Evolutionary conservation across 1,140 invertebrate genomes (phyloP).

Genomic region (Diplogasteroides magnus): DNA sequence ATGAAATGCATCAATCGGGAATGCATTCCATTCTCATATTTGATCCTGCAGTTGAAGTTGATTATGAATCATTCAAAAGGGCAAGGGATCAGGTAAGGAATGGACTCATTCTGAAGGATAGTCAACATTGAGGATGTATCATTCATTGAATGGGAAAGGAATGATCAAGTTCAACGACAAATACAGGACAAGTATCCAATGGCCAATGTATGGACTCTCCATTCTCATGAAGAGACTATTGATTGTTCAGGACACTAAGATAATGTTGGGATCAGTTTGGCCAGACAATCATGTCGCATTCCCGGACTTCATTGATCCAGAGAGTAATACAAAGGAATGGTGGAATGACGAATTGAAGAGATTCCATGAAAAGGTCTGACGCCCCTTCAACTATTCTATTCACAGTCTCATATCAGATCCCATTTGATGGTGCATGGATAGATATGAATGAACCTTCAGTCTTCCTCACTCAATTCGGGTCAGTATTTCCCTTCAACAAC

Average conservation of each 20-base stretch:
- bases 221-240: too few species aligned
- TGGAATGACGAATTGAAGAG: conserved; percentile 34
- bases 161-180: conserved; percentile 19
- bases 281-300: conserved; percentile 50
- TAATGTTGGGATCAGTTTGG: conserved; percentile 53
- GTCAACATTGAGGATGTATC: conserved; percentile 19
- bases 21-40: conserved; percentile 30
- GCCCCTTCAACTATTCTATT: background rate
- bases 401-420: conserved; percentile 12
- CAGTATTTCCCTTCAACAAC: too few species aligned
- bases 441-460: conserved; percentile 48
- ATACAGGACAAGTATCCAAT: conserved; percentile 36
- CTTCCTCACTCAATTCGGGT: conserved; percentile 39
- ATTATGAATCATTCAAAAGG: conserved; percentile 30
- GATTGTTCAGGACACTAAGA: conserved; percentile 32
- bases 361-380: conserved; percentile 25
- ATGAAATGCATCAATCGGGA: conserved; percentile 20
- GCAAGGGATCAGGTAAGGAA: conserved; percentile 18
- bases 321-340: conserved; percentile 30
- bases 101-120: background rate
- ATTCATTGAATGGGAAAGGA: conserved; percentile 36
- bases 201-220: too few species aligned
- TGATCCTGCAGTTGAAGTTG: conserved; percentile 35
- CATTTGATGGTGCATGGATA: conserved; percentile 42
- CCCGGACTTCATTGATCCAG: conserved; percentile 53